These are phyloP conservation scores for Lepus americanus DNA, from an alignment of 2,113 vertebrate species.

Conservation along the genomic window DNA sequence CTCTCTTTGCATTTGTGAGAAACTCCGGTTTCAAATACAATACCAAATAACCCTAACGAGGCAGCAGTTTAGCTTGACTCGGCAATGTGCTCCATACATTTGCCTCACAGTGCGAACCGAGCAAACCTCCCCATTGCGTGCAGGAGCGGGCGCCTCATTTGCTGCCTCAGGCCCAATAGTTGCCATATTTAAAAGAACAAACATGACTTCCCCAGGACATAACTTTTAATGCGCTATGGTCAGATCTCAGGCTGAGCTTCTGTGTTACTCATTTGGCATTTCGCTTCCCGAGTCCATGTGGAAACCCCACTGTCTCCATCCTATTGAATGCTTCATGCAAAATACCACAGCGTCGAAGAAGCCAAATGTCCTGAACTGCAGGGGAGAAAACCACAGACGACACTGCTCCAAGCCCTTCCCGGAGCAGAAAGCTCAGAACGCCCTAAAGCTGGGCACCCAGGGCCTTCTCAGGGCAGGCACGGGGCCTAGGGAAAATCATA, in stretches of 20 bases:
- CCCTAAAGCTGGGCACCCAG: neutral
- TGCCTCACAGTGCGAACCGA: slow-evolving; percentile 71
- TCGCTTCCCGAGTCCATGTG: slow-evolving; percentile 22
- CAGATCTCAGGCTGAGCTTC: slow-evolving; percentile 63
- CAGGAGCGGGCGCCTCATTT: slow-evolving; percentile 65
- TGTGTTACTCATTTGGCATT: slow-evolving; percentile 64
- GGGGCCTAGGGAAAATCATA: neutral
- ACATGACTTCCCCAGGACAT: slow-evolving; percentile 71
- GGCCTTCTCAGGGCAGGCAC: neutral
- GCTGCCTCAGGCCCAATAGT: slow-evolving; percentile 58
- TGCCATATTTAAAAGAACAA: slow-evolving; percentile 77
- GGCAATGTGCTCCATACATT: slow-evolving; percentile 59
- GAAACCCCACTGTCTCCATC: slow-evolving; percentile 56
- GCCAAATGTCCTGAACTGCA: slow-evolving; percentile 10
- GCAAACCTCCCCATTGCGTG: slow-evolving; percentile 51
- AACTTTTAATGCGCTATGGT: slow-evolving; percentile 57
- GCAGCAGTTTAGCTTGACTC: slow-evolving; percentile 55
- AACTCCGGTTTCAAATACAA: slow-evolving; percentile 71
- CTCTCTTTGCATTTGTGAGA: slow-evolving; percentile 53
- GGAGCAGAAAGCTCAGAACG: neutral
- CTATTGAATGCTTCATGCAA: slow-evolving; percentile 17
- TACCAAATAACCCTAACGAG: slow-evolving; percentile 72
- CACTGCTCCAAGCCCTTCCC: neutral
- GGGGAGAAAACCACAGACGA: slow-evolving; percentile 31
- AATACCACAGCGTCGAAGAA: slow-evolving; percentile 60